Evolutionary conservation across 2,888 invertebrate genomes (phyloP).

Genomic region (Thereva nobilitata): DNA sequence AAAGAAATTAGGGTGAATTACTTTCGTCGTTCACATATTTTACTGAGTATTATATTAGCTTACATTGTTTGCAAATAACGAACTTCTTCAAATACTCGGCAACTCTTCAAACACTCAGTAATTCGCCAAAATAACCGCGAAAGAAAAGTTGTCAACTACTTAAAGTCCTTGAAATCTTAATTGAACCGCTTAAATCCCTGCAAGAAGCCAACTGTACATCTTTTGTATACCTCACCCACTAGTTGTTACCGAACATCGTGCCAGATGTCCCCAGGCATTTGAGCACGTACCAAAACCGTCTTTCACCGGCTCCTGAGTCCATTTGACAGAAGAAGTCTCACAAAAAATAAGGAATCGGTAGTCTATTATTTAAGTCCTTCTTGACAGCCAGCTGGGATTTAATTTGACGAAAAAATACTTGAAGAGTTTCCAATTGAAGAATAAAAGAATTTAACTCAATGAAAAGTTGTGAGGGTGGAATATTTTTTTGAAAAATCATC

Average conservation of each 20-base stretch:
- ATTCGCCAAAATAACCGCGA: background rate
- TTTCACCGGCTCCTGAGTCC: background rate
- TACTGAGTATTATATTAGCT: no score
- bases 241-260: slow-evolving; percentile 24
- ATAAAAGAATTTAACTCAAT: background rate
- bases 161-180: slow-evolving; percentile 1
- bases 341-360: slow-evolving; percentile 5
- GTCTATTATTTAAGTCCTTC: slow-evolving; percentile 15
- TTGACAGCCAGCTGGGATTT: slow-evolving; percentile 25
- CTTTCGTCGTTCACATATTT: no score
- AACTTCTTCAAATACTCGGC: no score
- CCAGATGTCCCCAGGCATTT: slow-evolving; percentile 24
- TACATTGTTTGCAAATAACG: no score
- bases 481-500: no score
- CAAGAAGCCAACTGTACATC: slow-evolving; percentile 2
- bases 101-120: no score
- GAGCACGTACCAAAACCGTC: background rate
- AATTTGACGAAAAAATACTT: slow-evolving; percentile 28
- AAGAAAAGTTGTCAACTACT: background rate
- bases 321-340: slow-evolving; percentile 8
- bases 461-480: background rate
- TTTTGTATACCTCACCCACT: slow-evolving; percentile 21
- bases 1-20: background rate
- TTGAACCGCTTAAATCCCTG: slow-evolving; percentile 17
- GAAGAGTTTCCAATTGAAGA: slow-evolving; percentile 14